These are phyloP conservation scores for Meganola albula DNA, from an alignment of 2,888 invertebrate genomes.

Conservation along the genomic window DNA sequence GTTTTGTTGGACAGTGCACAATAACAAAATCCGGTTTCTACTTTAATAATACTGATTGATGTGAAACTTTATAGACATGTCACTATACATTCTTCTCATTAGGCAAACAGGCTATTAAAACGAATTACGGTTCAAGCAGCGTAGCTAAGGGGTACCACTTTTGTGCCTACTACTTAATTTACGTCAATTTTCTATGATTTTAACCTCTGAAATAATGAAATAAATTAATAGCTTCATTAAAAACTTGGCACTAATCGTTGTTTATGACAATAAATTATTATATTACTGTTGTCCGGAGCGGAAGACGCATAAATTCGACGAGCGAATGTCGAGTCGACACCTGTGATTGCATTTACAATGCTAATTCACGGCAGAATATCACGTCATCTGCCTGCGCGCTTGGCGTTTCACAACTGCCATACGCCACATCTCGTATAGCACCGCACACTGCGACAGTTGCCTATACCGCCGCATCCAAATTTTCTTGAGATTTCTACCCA, in stretches of 20 bases:
- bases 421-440: too few relatives aligned
- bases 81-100: slow-evolving; percentile 40
- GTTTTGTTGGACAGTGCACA: slow-evolving; percentile 51
- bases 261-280: slow-evolving; percentile 70
- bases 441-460: slow-evolving; percentile 14
- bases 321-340: slow-evolving; percentile 69
- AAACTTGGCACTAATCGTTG: slow-evolving; percentile 55
- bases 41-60: slow-evolving; percentile 50
- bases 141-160: slow-evolving; percentile 6
- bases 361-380: slow-evolving; percentile 71
- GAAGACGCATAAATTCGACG: slow-evolving; percentile 72
- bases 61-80: slow-evolving; percentile 42
- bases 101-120: slow-evolving; percentile 27
- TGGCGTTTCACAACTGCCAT: slow-evolving; percentile 46
- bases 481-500: too few relatives aligned
- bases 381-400: slow-evolving; percentile 48
- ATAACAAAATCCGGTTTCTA: slow-evolving; percentile 50
- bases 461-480: slow-evolving; percentile 18
- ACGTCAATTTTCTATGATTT: slow-evolving; percentile 18
- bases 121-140: too few relatives aligned
- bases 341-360: slow-evolving; percentile 78
- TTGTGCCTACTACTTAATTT: slow-evolving; percentile 11
- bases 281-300: slow-evolving; percentile 62
- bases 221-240: slow-evolving; percentile 57
- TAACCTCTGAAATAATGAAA: slow-evolving; percentile 32